phyloP scores from a whole-genome alignment of 2,888 invertebrate genomes.

The Eupithecia subumbrata region DNA sequence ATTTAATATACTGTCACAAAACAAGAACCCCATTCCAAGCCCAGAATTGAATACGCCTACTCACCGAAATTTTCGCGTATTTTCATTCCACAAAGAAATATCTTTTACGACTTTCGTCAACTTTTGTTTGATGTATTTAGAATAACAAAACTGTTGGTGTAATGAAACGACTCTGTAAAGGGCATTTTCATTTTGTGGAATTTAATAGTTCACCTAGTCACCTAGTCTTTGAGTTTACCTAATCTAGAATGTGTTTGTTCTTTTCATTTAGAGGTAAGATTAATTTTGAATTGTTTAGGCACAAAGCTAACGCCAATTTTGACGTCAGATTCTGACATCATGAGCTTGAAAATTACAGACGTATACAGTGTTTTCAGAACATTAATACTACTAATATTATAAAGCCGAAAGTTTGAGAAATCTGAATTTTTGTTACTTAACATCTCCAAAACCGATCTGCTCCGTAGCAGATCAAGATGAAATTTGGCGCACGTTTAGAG shows the following conservation, averaged over 20 bases:
- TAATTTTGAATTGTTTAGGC: background rate
- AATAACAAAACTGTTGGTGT: constrained; percentile 33
- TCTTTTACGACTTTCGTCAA: constrained; percentile 27
- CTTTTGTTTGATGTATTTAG: constrained; percentile 30
- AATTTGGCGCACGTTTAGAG: too few species aligned
- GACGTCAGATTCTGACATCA: background rate
- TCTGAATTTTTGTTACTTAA: too few species aligned
- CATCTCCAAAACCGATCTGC: too few species aligned
- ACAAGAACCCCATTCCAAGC: constrained; percentile 7
- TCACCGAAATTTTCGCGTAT: constrained; percentile 15
- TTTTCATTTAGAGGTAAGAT: background rate
- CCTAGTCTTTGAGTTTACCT: background rate
- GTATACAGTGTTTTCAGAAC: background rate
- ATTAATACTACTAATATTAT: background rate
- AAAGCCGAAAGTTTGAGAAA: too few species aligned
- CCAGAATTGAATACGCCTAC: constrained; percentile 8
- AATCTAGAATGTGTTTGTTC: background rate
- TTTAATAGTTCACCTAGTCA: constrained; percentile 11
- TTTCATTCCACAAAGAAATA: constrained; percentile 27
- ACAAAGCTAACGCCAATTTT: background rate
- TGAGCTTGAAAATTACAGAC: background rate
- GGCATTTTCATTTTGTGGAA: constrained; percentile 13
- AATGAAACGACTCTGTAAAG: constrained; percentile 30
- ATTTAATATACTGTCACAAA: constrained; percentile 7
- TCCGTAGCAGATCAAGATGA: too few species aligned